A percentile compares a stretch with the other conserved stretches of the same genome.
Evolutionary conservation across 2,797 vertebrate species (phyloP).

Genomic region (Brachyalestes nurse): DNA sequence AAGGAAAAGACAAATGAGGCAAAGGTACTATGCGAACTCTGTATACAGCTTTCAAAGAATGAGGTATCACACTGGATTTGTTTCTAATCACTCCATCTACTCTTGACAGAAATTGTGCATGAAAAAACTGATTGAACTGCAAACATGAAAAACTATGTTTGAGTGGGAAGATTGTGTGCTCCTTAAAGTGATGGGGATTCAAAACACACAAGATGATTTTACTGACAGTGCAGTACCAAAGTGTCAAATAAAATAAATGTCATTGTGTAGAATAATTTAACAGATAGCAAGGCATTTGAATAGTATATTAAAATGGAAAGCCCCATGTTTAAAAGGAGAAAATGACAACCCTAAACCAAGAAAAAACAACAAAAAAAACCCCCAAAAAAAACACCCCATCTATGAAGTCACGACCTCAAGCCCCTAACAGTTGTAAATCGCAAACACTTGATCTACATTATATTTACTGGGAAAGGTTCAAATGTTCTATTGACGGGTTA

Average conservation of each 20-base stretch:
- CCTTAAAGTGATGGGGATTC: conserved; percentile 56
- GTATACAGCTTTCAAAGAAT: conserved; percentile 30
- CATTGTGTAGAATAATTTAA: conserved; percentile 60
- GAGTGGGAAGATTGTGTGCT: conserved; percentile 36
- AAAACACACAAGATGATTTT: conserved; percentile 66
- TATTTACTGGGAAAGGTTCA: conserved; percentile 72
- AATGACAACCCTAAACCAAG: neutral
- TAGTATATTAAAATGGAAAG: conserved; percentile 60
- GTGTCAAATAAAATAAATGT: conserved; percentile 65
- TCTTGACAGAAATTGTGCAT: conserved; percentile 55
- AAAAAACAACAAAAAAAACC: neutral
- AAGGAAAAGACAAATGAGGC: conserved; percentile 34
- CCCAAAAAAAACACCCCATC: too few relatives aligned
- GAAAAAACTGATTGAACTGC: conserved; percentile 46
- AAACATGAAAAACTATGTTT: conserved; percentile 46
- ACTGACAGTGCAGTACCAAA: conserved; percentile 53
- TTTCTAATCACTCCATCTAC: conserved; percentile 58
- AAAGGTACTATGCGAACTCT: conserved; percentile 44
- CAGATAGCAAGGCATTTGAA: conserved; percentile 56
- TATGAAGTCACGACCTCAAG: conserved; percentile 1
- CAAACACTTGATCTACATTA: conserved; percentile 63
- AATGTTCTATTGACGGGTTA: conserved; percentile 82
- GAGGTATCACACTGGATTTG: conserved; percentile 48
- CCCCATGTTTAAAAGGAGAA: conserved; percentile 24
- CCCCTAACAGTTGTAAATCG: conserved; percentile 56